Evolutionary conservation across 2,888 invertebrate species (phyloP).

Genomic region (Elmis aenea): DNA sequence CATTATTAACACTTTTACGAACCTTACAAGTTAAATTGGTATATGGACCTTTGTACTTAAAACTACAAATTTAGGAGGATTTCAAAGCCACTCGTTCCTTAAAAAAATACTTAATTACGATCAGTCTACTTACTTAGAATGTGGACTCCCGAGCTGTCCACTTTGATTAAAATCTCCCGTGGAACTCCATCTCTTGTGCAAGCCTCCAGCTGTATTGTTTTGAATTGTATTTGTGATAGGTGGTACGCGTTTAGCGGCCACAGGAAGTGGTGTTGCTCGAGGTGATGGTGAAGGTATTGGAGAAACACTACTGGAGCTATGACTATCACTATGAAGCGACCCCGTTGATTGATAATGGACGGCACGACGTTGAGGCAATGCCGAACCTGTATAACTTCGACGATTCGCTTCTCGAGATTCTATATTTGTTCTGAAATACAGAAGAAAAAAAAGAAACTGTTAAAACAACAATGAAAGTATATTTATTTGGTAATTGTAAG

Average conservation of each 20-base stretch:
- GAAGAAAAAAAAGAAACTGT: too few relatives aligned
- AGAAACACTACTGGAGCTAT: constrained; percentile 78
- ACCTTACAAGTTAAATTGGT: too few relatives aligned
- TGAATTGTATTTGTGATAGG: constrained; percentile 35
- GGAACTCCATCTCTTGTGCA: constrained; percentile 72
- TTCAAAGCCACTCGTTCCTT: constrained; percentile 4
- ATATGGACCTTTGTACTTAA: too few relatives aligned
- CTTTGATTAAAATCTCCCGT: constrained; percentile 74
- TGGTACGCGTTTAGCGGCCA: constrained; percentile 47
- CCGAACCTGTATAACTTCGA: constrained; percentile 30
- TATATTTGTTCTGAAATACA: constrained; percentile 19
- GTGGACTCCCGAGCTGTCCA: constrained; percentile 47
- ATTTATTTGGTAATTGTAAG: neutral
- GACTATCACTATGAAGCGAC: constrained; percentile 76
- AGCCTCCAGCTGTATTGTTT: constrained; percentile 48
- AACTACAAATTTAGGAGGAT: constrained; percentile 6
- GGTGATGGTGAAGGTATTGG: constrained; percentile 75
- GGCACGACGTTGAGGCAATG: constrained; percentile 55
- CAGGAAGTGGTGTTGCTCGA: constrained; percentile 63
- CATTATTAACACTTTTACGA: too few relatives aligned
- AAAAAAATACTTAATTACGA: too few relatives aligned
- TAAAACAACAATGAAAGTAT: too few relatives aligned
- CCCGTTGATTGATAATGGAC: constrained; percentile 75
- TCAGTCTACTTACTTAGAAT: constrained; percentile 45
- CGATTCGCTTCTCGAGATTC: constrained; percentile 23